A percentile compares a stretch with the other conserved stretches of the same genome.
phyloP scores from a whole-genome alignment of 2,888 invertebrate species.

The Halocaridina rubra region DNA sequence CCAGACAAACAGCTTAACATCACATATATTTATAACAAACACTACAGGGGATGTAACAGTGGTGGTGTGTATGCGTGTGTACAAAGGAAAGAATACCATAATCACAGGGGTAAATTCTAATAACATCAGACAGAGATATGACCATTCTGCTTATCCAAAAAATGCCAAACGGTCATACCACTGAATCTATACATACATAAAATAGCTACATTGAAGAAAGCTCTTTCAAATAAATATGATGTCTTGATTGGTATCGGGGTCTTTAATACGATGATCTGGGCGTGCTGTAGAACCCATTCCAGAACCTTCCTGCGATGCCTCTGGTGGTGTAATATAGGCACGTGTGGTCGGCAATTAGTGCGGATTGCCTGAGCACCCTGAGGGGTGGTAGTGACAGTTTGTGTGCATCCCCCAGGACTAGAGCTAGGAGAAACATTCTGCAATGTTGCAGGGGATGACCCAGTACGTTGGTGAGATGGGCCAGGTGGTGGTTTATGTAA shows the following conservation, averaged over 20 bases:
- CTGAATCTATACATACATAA: conserved; percentile 34
- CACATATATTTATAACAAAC: conserved; percentile 34
- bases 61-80: conserved; percentile 56
- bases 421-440: conserved; percentile 59
- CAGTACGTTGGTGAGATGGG: conserved; percentile 79
- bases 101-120: conserved; percentile 54
- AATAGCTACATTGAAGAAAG: conserved; percentile 29
- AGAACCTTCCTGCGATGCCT: conserved; percentile 16
- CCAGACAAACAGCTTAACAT: conserved; percentile 37
- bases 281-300: conserved; percentile 37
- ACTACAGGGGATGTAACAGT: conserved; percentile 39
- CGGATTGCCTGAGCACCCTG: conserved; percentile 68
- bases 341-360: conserved; percentile 71
- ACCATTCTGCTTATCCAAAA: conserved; percentile 27
- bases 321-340: conserved; percentile 17
- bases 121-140: conserved; percentile 35
- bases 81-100: conserved; percentile 57
- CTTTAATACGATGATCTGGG: conserved; percentile 60
- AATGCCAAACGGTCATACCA: conserved; percentile 28
- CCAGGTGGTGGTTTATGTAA: conserved; percentile 33
- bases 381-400: conserved; percentile 34
- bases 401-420: conserved; percentile 29
- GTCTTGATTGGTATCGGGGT: conserved; percentile 62
- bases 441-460: conserved; percentile 84
- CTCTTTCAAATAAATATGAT: conserved; percentile 63